Base-by-base conservation (phyloP, 2,797 vertebrate genomes). In the Aeoliscus strigatus region DNA sequence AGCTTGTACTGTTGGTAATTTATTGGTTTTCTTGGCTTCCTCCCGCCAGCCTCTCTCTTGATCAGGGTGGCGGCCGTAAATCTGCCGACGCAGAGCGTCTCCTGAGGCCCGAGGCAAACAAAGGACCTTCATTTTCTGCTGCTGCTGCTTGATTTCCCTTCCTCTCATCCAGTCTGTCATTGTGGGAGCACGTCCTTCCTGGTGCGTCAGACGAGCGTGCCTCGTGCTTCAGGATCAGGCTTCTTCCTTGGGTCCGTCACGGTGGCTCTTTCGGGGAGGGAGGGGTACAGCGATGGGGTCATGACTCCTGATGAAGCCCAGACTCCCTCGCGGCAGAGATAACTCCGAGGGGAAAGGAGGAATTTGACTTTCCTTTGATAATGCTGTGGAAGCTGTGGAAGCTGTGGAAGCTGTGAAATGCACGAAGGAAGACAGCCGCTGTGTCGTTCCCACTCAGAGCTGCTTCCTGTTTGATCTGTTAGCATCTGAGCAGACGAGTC, bases 311-410 rank as follows among this genome's bases (percentile, higher is more conserved):
- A 73, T 15, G 41, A 64, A 55, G 51, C 21, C 40, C 68, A 74
- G 65, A 49, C 45, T 45, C 27, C 28, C 23, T 40, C 9, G 17
- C 12, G 32, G 26, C 12, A 40, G 8, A 64, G 65, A 65, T 69
- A 66, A 56, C 12, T 25, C 17, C 1, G 39, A 29, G n/a, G 18
- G n/a, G 28, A 44, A 35, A 25, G 21, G n/a, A 47, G 40, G 40
- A 41, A 56, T 55, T 46, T 52, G 30, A 42, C 51, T 49, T 55
- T 46, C 59, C 27, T 38, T 69, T 67, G 42, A 67, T 54, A 51
- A 41, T 9, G 17, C 27, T 35, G 16, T 39, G 31, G 40, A 35
- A 45, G 31, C 17, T 46, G 34, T 30, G 9, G 29, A 18, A 32
- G n/a, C n/a, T n/a, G n/a, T n/a, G 29, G 48, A 37, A 30, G 26